These are phyloP conservation scores for Chironomus tentans DNA, from an alignment of 2,888 invertebrate species.

Conservation along the genomic window DNA sequence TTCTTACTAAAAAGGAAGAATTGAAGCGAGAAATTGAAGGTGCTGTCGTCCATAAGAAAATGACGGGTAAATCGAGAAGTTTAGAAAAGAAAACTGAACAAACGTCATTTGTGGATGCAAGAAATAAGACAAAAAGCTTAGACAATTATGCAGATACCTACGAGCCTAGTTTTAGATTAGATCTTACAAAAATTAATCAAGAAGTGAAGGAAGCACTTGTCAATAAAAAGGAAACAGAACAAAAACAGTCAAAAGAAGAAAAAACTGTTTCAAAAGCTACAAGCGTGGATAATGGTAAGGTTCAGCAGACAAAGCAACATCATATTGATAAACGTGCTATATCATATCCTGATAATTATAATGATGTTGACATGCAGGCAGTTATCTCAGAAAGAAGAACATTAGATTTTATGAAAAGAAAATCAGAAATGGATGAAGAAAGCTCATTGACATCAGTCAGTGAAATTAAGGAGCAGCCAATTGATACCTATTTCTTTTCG, in stretches of 20 bases:
- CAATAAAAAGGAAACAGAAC: constrained; percentile 31
- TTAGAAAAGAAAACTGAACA: constrained; percentile 54
- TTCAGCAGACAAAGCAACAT: neutral
- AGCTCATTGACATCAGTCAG: constrained; percentile 60
- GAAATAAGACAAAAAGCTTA: constrained; percentile 59
- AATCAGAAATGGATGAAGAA: constrained; percentile 45
- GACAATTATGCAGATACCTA: constrained; percentile 53
- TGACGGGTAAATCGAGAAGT: constrained; percentile 55
- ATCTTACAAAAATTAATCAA: constrained; percentile 45
- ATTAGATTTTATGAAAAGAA: constrained; percentile 51
- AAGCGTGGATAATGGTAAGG: neutral
- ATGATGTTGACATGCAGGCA: constrained; percentile 50
- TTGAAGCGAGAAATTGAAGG: constrained; percentile 56
- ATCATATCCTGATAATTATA: constrained; percentile 33
- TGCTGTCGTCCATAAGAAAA: constrained; percentile 53
- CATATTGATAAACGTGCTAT: constrained; percentile 27
- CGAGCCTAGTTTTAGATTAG: constrained; percentile 30
- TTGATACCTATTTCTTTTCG: constrained; percentile 32
- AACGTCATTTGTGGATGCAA: constrained; percentile 49
- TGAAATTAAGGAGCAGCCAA: constrained; percentile 45
- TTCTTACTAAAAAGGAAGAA: constrained; percentile 46
- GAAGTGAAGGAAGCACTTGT: constrained; percentile 35
- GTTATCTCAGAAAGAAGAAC: constrained; percentile 52
- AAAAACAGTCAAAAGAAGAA: constrained; percentile 33
- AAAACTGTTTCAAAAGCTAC: constrained; percentile 34